These are phyloP conservation scores for Tipula unca DNA, from an alignment of 2,888 invertebrate genomes.

Conservation along the genomic window DNA sequence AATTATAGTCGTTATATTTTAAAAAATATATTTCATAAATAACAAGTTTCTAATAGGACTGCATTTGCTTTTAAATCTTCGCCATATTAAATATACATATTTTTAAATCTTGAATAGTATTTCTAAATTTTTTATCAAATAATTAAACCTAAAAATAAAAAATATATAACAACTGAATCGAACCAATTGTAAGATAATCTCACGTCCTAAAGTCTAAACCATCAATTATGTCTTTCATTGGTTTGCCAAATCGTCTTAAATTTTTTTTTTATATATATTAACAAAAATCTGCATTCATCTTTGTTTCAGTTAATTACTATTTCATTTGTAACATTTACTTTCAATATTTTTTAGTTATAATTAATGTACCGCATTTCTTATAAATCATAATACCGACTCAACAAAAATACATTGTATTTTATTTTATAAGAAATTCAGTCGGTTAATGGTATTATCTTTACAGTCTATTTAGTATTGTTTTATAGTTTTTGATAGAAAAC, in stretches of 20 bases:
- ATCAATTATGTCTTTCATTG: not conserved
- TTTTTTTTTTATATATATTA: not conserved
- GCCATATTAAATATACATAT: no score
- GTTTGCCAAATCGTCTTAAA: not conserved
- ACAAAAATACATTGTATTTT: not conserved
- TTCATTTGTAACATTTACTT: not conserved
- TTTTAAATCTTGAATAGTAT: no score
- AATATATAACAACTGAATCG: not conserved
- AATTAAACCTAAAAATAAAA: no score
- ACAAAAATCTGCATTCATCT: not conserved
- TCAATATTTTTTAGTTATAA: not conserved
- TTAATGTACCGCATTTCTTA: not conserved
- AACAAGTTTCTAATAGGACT: no score
- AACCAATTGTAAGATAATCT: not conserved
- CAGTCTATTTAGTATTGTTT: not conserved
- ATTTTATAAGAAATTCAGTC: not conserved
- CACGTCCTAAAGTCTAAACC: not conserved
- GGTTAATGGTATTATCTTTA: not conserved
- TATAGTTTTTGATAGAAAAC: not conserved
- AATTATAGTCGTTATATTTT: no score
- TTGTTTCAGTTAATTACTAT: not conserved
- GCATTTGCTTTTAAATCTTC: no score
- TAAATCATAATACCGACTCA: not conserved
- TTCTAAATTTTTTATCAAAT: no score
- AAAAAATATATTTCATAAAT: no score